These are phyloP conservation scores for Siphonodentalium dalli DNA, from an alignment of 2,888 invertebrate species.

Conservation along the genomic window DNA sequence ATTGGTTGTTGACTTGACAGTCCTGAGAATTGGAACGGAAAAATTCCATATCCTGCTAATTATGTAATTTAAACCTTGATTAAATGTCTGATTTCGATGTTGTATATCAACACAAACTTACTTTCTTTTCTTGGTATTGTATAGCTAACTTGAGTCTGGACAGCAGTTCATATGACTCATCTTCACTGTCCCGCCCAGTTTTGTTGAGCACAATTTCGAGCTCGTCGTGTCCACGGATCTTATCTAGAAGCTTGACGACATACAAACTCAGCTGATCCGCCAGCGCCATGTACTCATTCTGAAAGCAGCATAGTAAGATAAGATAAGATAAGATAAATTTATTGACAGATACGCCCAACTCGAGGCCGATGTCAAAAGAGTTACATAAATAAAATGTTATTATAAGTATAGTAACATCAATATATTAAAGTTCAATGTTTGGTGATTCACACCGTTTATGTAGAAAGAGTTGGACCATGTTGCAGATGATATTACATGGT, in stretches of 20 bases:
- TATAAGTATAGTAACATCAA: slow-evolving; percentile 8
- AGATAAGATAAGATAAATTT: background rate
- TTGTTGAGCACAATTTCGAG: slow-evolving; percentile 55
- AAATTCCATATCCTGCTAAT: no score
- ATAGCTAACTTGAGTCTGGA: slow-evolving; percentile 56
- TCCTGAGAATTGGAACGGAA: no score
- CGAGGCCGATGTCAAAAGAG: slow-evolving; percentile 7
- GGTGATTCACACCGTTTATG: no score
- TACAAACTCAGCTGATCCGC: slow-evolving; percentile 52
- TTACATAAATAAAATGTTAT: slow-evolving; percentile 9
- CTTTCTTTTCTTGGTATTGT: slow-evolving; percentile 58
- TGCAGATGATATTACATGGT: no score
- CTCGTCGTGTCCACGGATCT: slow-evolving; percentile 58
- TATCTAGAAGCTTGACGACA: slow-evolving; percentile 57
- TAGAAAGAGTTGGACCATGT: no score
- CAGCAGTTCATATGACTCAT: slow-evolving; percentile 45
- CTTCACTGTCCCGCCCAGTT: slow-evolving; percentile 40
- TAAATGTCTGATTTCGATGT: background rate
- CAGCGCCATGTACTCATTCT: slow-evolving; percentile 56
- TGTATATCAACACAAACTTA: slow-evolving; percentile 11
- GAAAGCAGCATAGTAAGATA: slow-evolving; percentile 17
- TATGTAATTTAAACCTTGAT: background rate
- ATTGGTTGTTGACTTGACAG: no score
- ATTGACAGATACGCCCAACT: slow-evolving; percentile 4
- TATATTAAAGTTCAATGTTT: no score